Evolutionary conservation across 2,113 vertebrate species (phyloP).

Genomic region (Cynoglossus semilaevis): DNA sequence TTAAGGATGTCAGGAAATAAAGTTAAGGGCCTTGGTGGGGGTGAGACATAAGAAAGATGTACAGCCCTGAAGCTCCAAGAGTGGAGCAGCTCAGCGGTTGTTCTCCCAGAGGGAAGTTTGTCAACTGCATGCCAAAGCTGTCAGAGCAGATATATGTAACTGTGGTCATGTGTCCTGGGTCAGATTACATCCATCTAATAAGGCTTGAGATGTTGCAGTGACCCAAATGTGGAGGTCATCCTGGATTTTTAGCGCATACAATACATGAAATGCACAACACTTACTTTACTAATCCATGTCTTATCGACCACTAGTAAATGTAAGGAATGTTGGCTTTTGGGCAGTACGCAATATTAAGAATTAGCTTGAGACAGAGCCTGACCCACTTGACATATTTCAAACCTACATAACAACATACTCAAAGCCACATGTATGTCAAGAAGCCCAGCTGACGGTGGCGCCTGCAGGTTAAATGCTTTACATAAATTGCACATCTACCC

Average conservation of each 20-base stretch:
- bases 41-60: constrained; percentile 20
- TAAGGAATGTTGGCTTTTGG: no score
- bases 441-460: constrained; percentile 28
- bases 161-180: constrained; percentile 27
- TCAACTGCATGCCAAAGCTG: constrained; percentile 40
- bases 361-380: no score
- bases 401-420: constrained; percentile 30
- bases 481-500: constrained; percentile 53
- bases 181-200: constrained; percentile 46
- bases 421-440: constrained; percentile 12
- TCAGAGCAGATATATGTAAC: constrained; percentile 42
- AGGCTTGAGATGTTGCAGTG: constrained; percentile 42
- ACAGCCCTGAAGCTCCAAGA: constrained; percentile 20
- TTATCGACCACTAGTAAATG: no score
- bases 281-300: no score
- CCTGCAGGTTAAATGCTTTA: constrained; percentile 47
- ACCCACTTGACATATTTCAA: constrained; percentile 12
- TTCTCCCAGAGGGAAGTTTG: constrained; percentile 34
- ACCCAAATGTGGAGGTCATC: constrained; percentile 30
- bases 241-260: constrained; percentile 32
- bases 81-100: constrained; percentile 30
- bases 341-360: no score
- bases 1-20: no score
- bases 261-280: background rate
- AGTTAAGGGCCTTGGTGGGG: background rate